Evolutionary conservation across 2,888 invertebrate species (phyloP), one percentile per base, ranked within the genome.

Genomic region (Tineola bisselliella): DNA sequence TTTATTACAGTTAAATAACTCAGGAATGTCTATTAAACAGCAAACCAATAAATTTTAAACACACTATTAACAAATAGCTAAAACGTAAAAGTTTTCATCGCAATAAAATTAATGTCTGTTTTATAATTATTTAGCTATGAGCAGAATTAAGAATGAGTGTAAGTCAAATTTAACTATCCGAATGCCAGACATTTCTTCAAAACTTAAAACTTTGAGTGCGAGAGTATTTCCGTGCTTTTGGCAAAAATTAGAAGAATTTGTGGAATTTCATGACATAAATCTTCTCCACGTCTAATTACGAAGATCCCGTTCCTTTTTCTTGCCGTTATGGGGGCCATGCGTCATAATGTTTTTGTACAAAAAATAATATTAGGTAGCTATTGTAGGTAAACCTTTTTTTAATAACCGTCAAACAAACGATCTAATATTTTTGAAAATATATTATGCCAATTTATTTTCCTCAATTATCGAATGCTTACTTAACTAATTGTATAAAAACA

Each of bases 271-370:
- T 74, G 66, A 71, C 79, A 83, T 86, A 84, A 86, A 84, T 84
- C 84, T 80, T 76, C 70, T 65, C 71, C 63, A 71, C 76, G 79
- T 84, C 84, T 84, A 86, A 86, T 84, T 84, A 84, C 79, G 75
- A 69, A 74, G 76, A 79, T 78, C 75, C 79, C 74, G 76, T 73
- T 71, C 73, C 74, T 73, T 76, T 71, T 73, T 74, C 73, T 75
- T 67, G 79, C 77, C 81, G 81, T 83, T 82, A 82, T 81, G 77
- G 78, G 77, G 71, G 81, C 74, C 77, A 80, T 84, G 76, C 74
- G 76, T 84, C 83, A 84, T 77, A 70, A 75, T 72, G 76, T 62
- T 79, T 82, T 76, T 81, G 79, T 78, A 75, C 78, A 77, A 79
- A 77, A n/a, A n/a, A n/a, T n/a, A n/a, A 25, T 25, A 5, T 2